These are phyloP conservation scores for Alethe diademata DNA, from an alignment of 2,113 vertebrate genomes.

Conservation along the genomic window DNA sequence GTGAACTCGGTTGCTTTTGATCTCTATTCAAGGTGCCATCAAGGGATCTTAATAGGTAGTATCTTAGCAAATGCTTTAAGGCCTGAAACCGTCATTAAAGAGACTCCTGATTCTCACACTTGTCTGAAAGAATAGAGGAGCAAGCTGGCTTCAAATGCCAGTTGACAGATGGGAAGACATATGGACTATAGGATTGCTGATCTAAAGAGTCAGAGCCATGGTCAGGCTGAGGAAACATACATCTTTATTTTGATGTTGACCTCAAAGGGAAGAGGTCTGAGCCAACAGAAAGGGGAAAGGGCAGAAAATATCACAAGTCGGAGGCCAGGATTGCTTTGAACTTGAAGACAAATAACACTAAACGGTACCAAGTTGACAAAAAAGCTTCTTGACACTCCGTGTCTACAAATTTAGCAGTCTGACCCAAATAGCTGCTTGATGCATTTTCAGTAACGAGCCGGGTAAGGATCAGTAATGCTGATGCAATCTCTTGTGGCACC, in stretches of 20 bases:
- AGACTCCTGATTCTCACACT: slow-evolving; percentile 67
- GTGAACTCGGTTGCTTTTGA: slow-evolving; percentile 59
- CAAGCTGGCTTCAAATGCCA: slow-evolving; percentile 64
- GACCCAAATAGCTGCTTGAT: slow-evolving; percentile 51
- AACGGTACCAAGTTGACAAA: slow-evolving; percentile 50
- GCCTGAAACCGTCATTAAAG: slow-evolving; percentile 50
- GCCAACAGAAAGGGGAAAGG: slow-evolving; percentile 68
- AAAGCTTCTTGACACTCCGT: slow-evolving; percentile 60
- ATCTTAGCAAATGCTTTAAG: slow-evolving; percentile 43
- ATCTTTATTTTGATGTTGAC: slow-evolving; percentile 75
- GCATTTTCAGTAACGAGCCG: slow-evolving; percentile 19
- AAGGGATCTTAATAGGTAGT: slow-evolving; percentile 63
- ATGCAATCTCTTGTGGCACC: slow-evolving; percentile 41
- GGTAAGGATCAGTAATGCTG: slow-evolving; percentile 32
- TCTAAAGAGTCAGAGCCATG: slow-evolving; percentile 67
- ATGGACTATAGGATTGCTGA: slow-evolving; percentile 67
- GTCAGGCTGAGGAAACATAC: slow-evolving; percentile 59
- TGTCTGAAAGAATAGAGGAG: slow-evolving; percentile 69
- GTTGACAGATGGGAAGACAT: slow-evolving; percentile 72
- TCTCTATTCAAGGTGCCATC: slow-evolving; percentile 70
- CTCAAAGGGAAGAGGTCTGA: slow-evolving; percentile 66
- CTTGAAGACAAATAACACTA: slow-evolving; percentile 62
- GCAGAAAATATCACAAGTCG: slow-evolving; percentile 65
- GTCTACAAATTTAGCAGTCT: slow-evolving; percentile 56
- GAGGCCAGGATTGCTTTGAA: slow-evolving; percentile 63